Percentiles rank a stretch among this genome's conserved stretches.
phyloP scores from a whole-genome alignment of 2,797 vertebrate species.

The Morelia viridis region DNA sequence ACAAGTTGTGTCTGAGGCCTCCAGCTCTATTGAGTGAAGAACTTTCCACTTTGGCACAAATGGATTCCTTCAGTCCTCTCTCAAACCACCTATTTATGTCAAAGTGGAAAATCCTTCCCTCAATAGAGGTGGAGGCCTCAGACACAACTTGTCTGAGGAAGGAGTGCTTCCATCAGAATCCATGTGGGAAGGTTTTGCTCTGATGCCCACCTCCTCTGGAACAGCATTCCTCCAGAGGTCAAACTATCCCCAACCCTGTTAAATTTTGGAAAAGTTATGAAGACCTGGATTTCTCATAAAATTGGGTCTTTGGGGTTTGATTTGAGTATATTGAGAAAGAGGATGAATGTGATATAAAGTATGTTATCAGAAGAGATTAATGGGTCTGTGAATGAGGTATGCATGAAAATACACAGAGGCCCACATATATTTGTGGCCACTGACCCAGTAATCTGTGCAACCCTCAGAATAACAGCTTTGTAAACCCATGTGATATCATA shows the following conservation, averaged over 20 bases:
- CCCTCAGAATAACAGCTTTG: background rate
- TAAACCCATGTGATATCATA: background rate
- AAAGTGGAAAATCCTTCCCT: too few species aligned
- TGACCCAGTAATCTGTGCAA: background rate
- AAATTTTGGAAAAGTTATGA: background rate
- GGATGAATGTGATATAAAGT: background rate
- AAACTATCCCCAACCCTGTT: background rate
- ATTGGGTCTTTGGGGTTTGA: background rate
- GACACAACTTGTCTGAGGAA: too few species aligned
- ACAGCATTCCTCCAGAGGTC: background rate
- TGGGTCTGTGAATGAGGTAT: background rate
- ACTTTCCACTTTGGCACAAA: too few species aligned
- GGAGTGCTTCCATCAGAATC: background rate
- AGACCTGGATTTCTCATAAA: background rate
- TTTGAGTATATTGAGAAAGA: background rate
- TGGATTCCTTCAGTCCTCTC: too few species aligned
- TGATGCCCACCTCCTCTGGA: background rate
- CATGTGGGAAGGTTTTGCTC: background rate
- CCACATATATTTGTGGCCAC: background rate
- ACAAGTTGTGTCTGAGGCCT: too few species aligned
- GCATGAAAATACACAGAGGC: background rate
- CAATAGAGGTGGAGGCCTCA: too few species aligned
- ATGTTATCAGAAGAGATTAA: background rate
- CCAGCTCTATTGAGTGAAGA: too few species aligned
- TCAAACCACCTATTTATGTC: too few species aligned